A percentile compares a stretch with the other conserved stretches of the same genome.
These are phyloP conservation scores for Pocota personata DNA, from an alignment of 2,888 invertebrate species.

Conservation along the genomic window DNA sequence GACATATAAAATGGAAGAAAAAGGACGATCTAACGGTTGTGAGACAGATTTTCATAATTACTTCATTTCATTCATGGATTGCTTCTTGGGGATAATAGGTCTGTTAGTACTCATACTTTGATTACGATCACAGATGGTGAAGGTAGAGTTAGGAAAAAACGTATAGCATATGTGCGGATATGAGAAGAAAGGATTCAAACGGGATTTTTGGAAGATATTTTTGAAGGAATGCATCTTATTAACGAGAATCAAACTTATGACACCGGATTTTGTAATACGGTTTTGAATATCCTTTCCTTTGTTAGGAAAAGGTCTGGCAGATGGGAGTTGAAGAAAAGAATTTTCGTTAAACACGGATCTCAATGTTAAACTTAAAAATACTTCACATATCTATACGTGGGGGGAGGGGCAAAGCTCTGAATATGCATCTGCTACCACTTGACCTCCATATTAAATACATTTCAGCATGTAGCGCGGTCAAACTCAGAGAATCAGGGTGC, in stretches of 20 bases:
- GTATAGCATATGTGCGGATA: slow-evolving; percentile 63
- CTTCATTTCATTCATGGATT: slow-evolving; percentile 57
- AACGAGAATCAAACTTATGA: slow-evolving; percentile 52
- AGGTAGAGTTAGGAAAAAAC: slow-evolving; percentile 21
- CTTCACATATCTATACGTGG: too few species aligned
- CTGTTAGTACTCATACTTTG: slow-evolving; percentile 30
- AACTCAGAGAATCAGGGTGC: too few species aligned
- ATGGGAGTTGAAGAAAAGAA: slow-evolving; percentile 1
- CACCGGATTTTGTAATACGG: slow-evolving; percentile 13
- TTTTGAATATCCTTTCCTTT: slow-evolving; percentile 30
- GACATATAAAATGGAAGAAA: slow-evolving; percentile 37
- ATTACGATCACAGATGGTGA: slow-evolving; percentile 72
- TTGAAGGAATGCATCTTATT: slow-evolving; percentile 61
- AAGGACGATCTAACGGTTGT: slow-evolving; percentile 69
- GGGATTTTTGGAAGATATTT: slow-evolving; percentile 19
- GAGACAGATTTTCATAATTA: slow-evolving; percentile 74
- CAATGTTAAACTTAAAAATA: too few species aligned
- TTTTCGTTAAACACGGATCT: not conserved
- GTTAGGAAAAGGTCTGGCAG: slow-evolving; percentile 3
- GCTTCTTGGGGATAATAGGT: not conserved
- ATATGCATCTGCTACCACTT: too few species aligned
- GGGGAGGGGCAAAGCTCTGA: too few species aligned
- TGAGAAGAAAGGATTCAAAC: slow-evolving; percentile 61
- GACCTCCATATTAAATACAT: too few species aligned
- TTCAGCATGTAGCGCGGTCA: too few species aligned